Conservation (phyloP, 2,797 vertebrate genomes). For the Neoniphon sammara region DNA sequence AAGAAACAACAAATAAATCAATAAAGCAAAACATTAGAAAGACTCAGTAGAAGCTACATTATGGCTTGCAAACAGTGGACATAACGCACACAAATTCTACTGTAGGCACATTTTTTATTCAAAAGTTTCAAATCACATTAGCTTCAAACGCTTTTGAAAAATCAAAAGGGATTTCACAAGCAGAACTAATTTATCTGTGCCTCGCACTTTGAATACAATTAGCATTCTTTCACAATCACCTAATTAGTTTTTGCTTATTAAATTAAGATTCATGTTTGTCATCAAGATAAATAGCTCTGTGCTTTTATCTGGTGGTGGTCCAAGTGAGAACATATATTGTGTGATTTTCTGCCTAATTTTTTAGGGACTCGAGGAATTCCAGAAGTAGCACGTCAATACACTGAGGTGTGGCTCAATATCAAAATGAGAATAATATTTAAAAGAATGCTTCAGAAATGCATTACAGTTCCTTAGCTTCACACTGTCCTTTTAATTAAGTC, state of each 20-base stretch:
- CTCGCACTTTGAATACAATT: constrained; percentile 57
- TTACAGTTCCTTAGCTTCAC: background rate
- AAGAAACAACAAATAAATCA: too few species aligned
- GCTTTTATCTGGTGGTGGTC: constrained; percentile 40
- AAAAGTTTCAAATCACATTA: constrained; percentile 38
- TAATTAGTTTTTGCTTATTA: constrained; percentile 70
- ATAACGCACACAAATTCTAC: background rate
- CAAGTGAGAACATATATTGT: constrained; percentile 24
- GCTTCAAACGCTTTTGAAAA: constrained; percentile 49
- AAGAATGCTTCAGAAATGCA: background rate
- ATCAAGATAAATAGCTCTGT: constrained; percentile 33
- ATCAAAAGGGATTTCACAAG: constrained; percentile 56
- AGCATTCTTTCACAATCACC: constrained; percentile 57
- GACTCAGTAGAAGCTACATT: too few species aligned
- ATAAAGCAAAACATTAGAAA: too few species aligned
- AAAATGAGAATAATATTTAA: background rate
- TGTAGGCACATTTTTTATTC: constrained; percentile 14
- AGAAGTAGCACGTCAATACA: background rate
- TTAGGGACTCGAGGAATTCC: background rate
- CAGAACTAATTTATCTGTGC: constrained; percentile 67
- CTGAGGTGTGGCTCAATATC: background rate
- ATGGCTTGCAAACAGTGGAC: constrained; percentile 1
- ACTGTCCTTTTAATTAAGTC: background rate
- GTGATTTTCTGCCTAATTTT: background rate
- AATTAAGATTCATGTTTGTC: constrained; percentile 58